phyloP scores from a whole-genome alignment of 2,113 vertebrate genomes.

The Lutjanus erythropterus region DNA sequence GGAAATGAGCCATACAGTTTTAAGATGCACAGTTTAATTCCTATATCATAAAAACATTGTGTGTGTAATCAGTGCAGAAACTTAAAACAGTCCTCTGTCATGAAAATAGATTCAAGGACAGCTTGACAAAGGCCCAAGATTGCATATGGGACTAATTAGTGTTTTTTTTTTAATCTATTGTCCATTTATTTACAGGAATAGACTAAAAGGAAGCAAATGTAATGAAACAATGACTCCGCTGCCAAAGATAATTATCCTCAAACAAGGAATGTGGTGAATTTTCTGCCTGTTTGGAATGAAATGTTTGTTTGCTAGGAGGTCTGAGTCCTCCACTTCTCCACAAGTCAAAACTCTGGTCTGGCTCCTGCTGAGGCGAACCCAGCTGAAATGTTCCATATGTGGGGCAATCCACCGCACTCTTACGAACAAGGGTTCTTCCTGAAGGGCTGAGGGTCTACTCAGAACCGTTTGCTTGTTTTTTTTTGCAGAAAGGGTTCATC shows the following conservation, averaged over 20 bases:
- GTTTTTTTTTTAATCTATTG: slow-evolving; percentile 1
- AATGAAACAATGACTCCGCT: slow-evolving; percentile 40
- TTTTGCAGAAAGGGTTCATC: too few species aligned
- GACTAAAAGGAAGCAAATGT: slow-evolving; percentile 46
- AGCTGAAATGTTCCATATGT: slow-evolving; percentile 84
- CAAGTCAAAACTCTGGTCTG: slow-evolving; percentile 85
- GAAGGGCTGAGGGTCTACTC: too few species aligned
- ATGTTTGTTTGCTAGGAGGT: slow-evolving; percentile 87
- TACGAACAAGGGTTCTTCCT: too few species aligned
- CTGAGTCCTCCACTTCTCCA: slow-evolving; percentile 84
- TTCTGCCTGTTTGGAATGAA: slow-evolving; percentile 85
- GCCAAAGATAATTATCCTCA: slow-evolving; percentile 87
- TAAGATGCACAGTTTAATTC: slow-evolving; percentile 8
- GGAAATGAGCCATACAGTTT: slow-evolving; percentile 18
- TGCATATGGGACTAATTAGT: slow-evolving; percentile 65
- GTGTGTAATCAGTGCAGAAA: slow-evolving; percentile 15
- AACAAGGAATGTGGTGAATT: slow-evolving; percentile 85
- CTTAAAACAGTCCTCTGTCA: slow-evolving; percentile 16
- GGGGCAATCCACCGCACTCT: slow-evolving; percentile 82
- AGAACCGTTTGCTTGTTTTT: too few species aligned
- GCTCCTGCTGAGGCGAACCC: slow-evolving; percentile 85
- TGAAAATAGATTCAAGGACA: slow-evolving; percentile 42
- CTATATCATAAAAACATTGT: slow-evolving; percentile 11
- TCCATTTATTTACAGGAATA: slow-evolving; percentile 50
- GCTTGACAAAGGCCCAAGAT: slow-evolving; percentile 37